These are phyloP conservation scores for Epinephelus malabaricus DNA, from an alignment of 2,797 vertebrate genomes.

Conservation along the genomic window DNA sequence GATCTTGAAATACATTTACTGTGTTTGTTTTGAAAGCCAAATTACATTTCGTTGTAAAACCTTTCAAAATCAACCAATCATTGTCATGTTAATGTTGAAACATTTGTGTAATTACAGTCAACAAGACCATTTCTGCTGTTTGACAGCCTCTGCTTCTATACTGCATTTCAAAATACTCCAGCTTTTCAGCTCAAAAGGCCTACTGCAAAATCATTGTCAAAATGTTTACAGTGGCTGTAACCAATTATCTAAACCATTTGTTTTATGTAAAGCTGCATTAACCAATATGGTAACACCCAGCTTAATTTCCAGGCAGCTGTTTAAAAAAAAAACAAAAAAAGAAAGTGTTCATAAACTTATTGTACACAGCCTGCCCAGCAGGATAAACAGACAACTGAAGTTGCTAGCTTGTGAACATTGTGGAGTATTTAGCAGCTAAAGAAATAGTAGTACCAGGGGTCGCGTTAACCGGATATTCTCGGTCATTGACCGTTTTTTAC, in stretches of 20 bases:
- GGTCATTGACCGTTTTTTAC: no score
- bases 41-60: not conserved
- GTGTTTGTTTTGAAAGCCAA: no score
- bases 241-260: not conserved
- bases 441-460: no score
- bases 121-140: not conserved
- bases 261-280: not conserved
- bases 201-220: not conserved
- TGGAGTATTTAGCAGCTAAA: no score
- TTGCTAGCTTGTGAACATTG: no score
- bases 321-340: no score
- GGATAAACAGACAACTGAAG: no score
- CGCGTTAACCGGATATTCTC: no score
- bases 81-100: not conserved
- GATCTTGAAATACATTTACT: not conserved
- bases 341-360: no score
- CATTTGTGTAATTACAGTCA: not conserved
- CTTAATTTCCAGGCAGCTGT: not conserved
- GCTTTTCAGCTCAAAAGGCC: not conserved
- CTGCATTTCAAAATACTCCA: not conserved
- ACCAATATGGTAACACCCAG: not conserved
- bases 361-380: no score
- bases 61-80: not conserved
- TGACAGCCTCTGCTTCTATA: not conserved
- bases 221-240: not conserved